Conservation (phyloP, 2,888 invertebrate genomes). For the Ophion costatus region DNA sequence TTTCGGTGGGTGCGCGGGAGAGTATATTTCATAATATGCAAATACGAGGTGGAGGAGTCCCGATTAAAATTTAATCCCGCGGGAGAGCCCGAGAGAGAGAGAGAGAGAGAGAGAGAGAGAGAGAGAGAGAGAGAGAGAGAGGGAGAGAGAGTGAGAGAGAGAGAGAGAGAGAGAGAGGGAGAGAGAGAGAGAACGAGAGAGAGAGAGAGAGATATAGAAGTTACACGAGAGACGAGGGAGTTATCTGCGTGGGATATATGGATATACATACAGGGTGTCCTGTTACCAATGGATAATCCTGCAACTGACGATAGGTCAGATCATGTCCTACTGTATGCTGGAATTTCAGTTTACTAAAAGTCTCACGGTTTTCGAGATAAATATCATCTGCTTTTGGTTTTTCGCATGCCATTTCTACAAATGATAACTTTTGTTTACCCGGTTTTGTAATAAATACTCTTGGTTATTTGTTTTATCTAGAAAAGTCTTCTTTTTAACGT, state of each 20-base stretch:
- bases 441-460: too few species aligned
- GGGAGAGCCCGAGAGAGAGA: conserved; percentile 40
- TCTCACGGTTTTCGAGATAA: too few species aligned
- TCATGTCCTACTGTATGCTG: too few species aligned
- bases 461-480: too few species aligned
- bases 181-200: conserved; percentile 38
- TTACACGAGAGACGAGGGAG: conserved; percentile 38
- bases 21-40: conserved; percentile 70
- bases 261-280: too few species aligned
- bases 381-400: too few species aligned
- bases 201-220: conserved; percentile 34
- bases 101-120: conserved; percentile 37
- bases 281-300: too few species aligned
- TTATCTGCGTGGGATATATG: not conserved
- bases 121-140: conserved; percentile 37
- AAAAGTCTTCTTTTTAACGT: too few species aligned
- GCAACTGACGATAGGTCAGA: too few species aligned
- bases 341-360: too few species aligned
- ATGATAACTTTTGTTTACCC: too few species aligned
- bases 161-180: conserved; percentile 38
- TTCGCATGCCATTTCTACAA: too few species aligned
- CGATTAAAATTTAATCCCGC: conserved; percentile 71
- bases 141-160: conserved; percentile 39
- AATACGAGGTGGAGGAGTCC: conserved; percentile 66
- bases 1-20: conserved; percentile 61